phyloP scores from a whole-genome alignment of 2,797 vertebrate genomes.

The Pogoniulus pusillus region DNA sequence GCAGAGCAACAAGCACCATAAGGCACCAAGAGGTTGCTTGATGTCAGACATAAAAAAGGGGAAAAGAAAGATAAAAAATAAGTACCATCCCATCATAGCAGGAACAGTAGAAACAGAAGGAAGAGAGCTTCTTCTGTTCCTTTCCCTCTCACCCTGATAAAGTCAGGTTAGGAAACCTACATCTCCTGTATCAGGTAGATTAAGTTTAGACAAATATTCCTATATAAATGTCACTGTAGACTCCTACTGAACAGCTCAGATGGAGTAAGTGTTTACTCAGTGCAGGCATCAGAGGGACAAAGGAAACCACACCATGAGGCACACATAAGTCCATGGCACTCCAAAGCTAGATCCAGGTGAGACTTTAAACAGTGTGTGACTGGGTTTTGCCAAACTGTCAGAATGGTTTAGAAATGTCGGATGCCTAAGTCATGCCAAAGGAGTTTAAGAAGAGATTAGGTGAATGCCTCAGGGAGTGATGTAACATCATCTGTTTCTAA shows the following conservation, averaged over 20 bases:
- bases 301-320: not conserved
- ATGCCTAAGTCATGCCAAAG: not conserved
- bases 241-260: not conserved
- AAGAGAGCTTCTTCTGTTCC: not conserved
- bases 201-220: not conserved
- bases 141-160: not conserved
- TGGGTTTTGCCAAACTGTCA: not conserved
- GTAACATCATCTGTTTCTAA: not conserved
- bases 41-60: not conserved
- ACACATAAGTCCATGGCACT: not conserved
- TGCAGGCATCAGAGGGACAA: not conserved
- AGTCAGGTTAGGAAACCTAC: not conserved
- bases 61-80: not conserved
- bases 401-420: fast-evolving
- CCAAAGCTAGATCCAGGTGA: not conserved
- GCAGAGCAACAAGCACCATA: not conserved
- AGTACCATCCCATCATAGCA: not conserved
- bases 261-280: not conserved
- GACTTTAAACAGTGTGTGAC: not conserved
- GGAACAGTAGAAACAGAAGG: not conserved
- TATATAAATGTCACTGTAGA: not conserved
- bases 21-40: not conserved
- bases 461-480: not conserved
- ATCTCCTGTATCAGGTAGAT: not conserved
- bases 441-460: not conserved